These are phyloP conservation scores for Globodera ellingtonae DNA, from an alignment of 1,140 invertebrate species.

Conservation along the genomic window DNA sequence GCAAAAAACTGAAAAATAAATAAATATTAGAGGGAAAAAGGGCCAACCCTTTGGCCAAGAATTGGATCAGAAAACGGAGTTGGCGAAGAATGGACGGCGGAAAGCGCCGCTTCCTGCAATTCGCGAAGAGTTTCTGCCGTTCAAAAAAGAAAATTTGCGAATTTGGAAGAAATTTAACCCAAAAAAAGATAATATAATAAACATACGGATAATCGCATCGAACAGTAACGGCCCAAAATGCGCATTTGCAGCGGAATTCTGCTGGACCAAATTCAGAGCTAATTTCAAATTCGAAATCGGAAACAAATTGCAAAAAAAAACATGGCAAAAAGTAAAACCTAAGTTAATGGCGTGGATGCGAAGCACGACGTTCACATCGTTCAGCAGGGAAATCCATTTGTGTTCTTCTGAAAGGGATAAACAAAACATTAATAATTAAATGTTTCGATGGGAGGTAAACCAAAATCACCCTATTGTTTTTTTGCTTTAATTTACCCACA, in stretches of 20 bases:
- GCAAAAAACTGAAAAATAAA: conserved; percentile 10
- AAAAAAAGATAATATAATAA: neutral
- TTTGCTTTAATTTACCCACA: no score
- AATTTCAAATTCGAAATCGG: neutral
- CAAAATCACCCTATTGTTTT: no score
- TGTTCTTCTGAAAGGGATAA: conserved; percentile 1
- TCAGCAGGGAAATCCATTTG: conserved; percentile 19
- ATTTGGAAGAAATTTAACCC: no score
- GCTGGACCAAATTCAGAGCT: neutral
- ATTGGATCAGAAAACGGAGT: neutral
- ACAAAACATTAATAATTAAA: no score
- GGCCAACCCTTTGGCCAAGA: neutral
- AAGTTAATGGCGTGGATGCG: conserved; percentile 23
- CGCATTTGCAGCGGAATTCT: neutral
- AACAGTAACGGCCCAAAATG: neutral
- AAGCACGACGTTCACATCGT: conserved; percentile 10
- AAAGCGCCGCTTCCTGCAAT: neutral
- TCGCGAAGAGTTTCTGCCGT: neutral
- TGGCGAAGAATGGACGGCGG: neutral
- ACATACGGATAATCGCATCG: neutral
- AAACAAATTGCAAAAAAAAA: neutral
- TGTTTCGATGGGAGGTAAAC: no score
- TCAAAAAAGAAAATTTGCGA: neutral
- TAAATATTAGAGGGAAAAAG: neutral
- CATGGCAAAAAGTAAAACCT: neutral